Evolutionary conservation across 2,797 vertebrate species (phyloP).

Genomic region (Picus viridis): DNA sequence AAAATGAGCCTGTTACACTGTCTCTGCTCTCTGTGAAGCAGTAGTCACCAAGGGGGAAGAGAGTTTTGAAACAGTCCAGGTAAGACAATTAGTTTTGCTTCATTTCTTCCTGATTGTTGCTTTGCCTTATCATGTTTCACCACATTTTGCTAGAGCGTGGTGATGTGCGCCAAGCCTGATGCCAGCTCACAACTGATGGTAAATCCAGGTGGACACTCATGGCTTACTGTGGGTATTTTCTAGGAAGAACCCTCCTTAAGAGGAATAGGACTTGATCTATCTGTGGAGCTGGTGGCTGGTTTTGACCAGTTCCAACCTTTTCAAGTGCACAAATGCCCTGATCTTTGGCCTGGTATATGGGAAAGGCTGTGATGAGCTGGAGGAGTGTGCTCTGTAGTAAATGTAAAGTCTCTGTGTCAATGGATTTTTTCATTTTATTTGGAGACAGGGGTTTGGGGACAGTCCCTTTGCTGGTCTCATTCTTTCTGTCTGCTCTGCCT

Average conservation of each 20-base stretch:
- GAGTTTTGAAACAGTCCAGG: not conserved
- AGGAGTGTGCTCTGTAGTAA: rapidly evolving
- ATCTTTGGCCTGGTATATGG: not conserved
- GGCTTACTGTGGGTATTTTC: not conserved
- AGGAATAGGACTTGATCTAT: not conserved
- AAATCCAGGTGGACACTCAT: not conserved
- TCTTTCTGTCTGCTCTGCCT: not conserved
- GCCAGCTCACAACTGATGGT: not conserved
- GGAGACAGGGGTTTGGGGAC: not conserved
- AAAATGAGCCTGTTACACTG: not conserved
- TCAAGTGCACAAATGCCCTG: not conserved
- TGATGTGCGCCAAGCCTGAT: not conserved
- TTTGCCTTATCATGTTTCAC: not conserved
- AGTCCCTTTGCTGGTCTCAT: not conserved
- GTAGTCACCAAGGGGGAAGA: not conserved
- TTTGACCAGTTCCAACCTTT: not conserved
- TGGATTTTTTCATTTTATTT: not conserved
- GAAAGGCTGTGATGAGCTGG: not conserved
- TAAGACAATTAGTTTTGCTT: not conserved
- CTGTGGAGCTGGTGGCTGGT: not conserved
- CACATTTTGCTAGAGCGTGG: not conserved
- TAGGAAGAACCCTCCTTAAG: not conserved
- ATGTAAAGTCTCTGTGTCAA: not conserved
- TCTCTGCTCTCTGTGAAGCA: not conserved
- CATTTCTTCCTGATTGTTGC: not conserved